Evolutionary conservation across 2,888 invertebrate species (phyloP).

Genomic region (Argyresthia goedartella): DNA sequence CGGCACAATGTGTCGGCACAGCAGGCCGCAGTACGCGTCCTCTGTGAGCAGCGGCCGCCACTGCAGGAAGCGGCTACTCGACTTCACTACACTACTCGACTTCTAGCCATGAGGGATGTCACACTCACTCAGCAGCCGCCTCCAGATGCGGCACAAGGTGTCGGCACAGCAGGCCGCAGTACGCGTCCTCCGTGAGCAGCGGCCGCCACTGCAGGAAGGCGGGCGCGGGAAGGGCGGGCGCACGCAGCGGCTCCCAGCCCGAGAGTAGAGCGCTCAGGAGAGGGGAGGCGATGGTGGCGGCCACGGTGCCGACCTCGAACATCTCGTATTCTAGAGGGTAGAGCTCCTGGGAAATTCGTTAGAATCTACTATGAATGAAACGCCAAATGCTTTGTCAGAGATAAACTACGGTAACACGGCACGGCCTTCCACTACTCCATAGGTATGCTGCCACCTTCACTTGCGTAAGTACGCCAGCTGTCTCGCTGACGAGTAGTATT

Average conservation of each 20-base stretch:
- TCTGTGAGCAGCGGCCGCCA: too few species aligned
- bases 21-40: too few species aligned
- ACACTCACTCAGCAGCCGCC: slow-evolving; percentile 78
- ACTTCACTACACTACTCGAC: too few species aligned
- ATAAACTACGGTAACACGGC: too few species aligned
- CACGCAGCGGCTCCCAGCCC: slow-evolving; percentile 83
- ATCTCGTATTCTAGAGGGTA: slow-evolving; percentile 79
- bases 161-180: slow-evolving; percentile 89
- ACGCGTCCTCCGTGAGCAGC: slow-evolving; percentile 77
- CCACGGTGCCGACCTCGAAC: slow-evolving; percentile 86
- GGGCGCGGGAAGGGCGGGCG: slow-evolving; percentile 74
- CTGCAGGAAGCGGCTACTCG: too few species aligned
- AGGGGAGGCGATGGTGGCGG: slow-evolving; percentile 87
- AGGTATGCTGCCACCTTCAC: too few species aligned
- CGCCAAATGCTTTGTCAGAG: too few species aligned
- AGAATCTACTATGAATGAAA: too few species aligned
- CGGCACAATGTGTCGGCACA: not conserved
- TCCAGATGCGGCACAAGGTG: slow-evolving; percentile 90
- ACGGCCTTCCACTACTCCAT: too few species aligned
- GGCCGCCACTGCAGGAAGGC: slow-evolving; percentile 79
- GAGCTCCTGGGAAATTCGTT: slow-evolving; percentile 33
- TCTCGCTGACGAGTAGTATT: too few species aligned
- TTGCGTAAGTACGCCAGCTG: too few species aligned
- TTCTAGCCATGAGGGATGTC: too few species aligned
- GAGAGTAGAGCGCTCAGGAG: slow-evolving; percentile 81